Evolutionary conservation across 2,797 vertebrate genomes (phyloP).

Genomic region (Hephaestus fuliginosus): DNA sequence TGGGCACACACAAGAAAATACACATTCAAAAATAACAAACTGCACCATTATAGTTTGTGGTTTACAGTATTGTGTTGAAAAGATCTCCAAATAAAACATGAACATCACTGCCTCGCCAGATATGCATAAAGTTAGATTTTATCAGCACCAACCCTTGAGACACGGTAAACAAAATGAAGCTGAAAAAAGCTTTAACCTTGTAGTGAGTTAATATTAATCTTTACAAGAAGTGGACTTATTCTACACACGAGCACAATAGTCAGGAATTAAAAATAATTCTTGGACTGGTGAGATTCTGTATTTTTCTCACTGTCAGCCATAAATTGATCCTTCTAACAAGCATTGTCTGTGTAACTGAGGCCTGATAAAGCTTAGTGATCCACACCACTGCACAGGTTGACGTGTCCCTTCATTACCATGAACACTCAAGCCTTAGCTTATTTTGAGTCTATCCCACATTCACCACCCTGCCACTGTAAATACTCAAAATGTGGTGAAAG

Average conservation of each 20-base stretch:
- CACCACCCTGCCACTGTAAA: constrained; percentile 5
- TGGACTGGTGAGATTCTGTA: background rate
- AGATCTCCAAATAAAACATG: constrained; percentile 10
- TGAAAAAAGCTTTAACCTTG: background rate
- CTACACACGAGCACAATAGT: background rate
- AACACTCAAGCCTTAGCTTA: background rate
- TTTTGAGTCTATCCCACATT: background rate
- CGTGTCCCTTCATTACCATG: background rate
- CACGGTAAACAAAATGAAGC: background rate
- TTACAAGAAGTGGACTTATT: background rate
- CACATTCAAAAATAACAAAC: constrained; percentile 42
- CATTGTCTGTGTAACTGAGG: background rate
- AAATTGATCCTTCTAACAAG: background rate
- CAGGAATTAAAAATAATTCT: background rate
- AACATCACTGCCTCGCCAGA: background rate
- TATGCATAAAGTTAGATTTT: background rate
- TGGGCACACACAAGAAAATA: constrained; percentile 37
- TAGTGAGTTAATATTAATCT: background rate
- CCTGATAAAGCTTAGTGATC: background rate
- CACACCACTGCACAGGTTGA: background rate
- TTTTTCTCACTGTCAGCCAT: background rate
- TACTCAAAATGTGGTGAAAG: background rate
- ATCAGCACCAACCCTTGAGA: constrained; percentile 11
- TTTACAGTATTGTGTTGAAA: background rate
- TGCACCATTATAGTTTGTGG: constrained; percentile 7